A percentile compares a stretch with the other conserved stretches of the same genome.
These are phyloP conservation scores for Lepidurus apus DNA, from an alignment of 1,140 invertebrate genomes.

Conservation along the genomic window DNA sequence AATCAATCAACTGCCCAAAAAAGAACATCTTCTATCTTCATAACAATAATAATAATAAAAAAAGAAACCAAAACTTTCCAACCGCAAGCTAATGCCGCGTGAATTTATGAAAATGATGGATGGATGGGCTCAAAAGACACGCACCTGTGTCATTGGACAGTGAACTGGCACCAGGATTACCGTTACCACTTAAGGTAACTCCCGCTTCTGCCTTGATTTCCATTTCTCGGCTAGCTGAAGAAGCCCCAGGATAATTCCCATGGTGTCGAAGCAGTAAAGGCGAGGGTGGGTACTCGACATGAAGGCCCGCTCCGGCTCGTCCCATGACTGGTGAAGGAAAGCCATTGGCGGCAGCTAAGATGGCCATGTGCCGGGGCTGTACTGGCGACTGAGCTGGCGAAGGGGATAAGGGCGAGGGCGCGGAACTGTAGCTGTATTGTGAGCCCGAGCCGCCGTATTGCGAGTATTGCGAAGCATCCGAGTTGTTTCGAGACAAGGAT, in stretches of 20 bases:
- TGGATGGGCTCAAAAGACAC: not conserved
- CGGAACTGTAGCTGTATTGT: constrained; percentile 57
- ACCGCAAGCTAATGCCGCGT: too few species aligned
- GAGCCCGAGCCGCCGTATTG: constrained; percentile 47
- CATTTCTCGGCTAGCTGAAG: constrained; percentile 27
- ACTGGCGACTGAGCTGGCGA: constrained; percentile 80
- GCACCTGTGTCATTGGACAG: not conserved
- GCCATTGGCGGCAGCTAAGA: constrained; percentile 36
- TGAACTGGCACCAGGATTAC: not conserved
- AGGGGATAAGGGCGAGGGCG: constrained; percentile 33
- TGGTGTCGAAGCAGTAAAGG: constrained; percentile 31
- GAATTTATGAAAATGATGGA: too few species aligned
- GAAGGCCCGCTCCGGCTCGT: constrained; percentile 24
- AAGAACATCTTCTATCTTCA: too few species aligned
- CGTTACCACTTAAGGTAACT: not conserved
- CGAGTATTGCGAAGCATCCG: constrained; percentile 72
- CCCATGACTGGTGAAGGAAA: constrained; percentile 40
- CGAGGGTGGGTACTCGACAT: constrained; percentile 31
- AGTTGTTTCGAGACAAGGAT: constrained; percentile 78
- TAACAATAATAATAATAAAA: too few species aligned
- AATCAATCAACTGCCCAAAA: too few species aligned
- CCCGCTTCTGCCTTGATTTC: constrained; percentile 31
- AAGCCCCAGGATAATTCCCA: constrained; percentile 23
- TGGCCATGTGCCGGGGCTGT: constrained; percentile 49
- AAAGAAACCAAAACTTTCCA: too few species aligned